Base-by-base conservation (phyloP, 2,888 invertebrate species). In the Eilema depressum region DNA sequence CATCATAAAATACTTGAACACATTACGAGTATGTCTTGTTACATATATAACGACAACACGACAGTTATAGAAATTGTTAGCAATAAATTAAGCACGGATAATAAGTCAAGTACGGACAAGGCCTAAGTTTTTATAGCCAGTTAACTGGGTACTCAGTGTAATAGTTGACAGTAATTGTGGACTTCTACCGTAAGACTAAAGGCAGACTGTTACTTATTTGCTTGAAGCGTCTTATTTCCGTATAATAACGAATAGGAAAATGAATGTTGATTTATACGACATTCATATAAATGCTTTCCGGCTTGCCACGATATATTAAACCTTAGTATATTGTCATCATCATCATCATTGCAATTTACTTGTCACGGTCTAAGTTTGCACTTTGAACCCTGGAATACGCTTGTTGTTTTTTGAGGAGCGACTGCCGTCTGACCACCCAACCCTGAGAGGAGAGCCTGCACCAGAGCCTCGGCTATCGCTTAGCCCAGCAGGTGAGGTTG, bases 81-180 rank as follows among this genome's bases (percentile, higher is more conserved):
- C 20, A 10, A 25, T 25, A n/a, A 14, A n/a, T 47, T 10, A 8
- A 28, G 23, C 26, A 5, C 47, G 23, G 30, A 61, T 23, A 20
- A 0, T 61, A 14, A 61, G 47, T 4, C 26, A 30, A 23, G 23
- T 41, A 47, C 30, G 67, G 26, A 47, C 25, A 12, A 33, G 60
- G 5, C 66, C 47, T 26, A 28, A 66, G 23, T 25, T 20, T 28
- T 14, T 26, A 20, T 10, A 17, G 4, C 12, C 25, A 25, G 26
- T n/a, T 17, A 30, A 14, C 20, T n/a, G 10, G 7, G 17, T 20
- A 33, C 14, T 23, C 7, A 63, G 17, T 26, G 17, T 26, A 23
- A 37, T 26, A 3, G 20, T 33, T 37, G 37, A 63, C 68, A 61
- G 23, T 59, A n/a, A 63, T 63, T 33, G 37, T 41, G 37, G 23